Conservation (phyloP, 1,140 invertebrate species). For the Phymastichus coffea region DNA sequence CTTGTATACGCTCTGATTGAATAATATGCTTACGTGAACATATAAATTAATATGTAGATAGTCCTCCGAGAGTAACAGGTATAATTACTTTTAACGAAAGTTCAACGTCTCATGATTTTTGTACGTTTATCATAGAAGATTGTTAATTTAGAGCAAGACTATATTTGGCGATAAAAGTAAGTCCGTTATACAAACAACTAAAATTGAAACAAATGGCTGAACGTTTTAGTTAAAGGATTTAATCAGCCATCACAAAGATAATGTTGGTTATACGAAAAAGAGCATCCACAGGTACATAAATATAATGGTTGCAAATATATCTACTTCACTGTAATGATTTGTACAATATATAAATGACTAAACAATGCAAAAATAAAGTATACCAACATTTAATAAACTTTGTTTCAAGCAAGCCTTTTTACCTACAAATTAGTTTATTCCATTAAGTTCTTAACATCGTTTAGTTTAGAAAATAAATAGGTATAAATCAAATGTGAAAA, state of each 20-base stretch:
- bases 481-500: not conserved
- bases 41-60: slow-evolving; percentile 53
- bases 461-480: not conserved
- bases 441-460: not conserved
- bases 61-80: slow-evolving; percentile 47
- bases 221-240: slow-evolving; percentile 47
- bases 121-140: slow-evolving; percentile 50
- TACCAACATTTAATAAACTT: slow-evolving; percentile 53
- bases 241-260: slow-evolving; percentile 45
- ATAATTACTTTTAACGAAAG: slow-evolving; percentile 54
- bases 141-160: slow-evolving; percentile 45
- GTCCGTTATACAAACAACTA: slow-evolving; percentile 20
- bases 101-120: slow-evolving; percentile 53
- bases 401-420: slow-evolving; percentile 9
- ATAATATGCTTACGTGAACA: slow-evolving; percentile 45
- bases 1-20: slow-evolving; percentile 38
- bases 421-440: slow-evolving; percentile 5
- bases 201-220: slow-evolving; percentile 41
- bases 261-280: slow-evolving; percentile 52
- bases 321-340: slow-evolving; percentile 58
- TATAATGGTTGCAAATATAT: slow-evolving; percentile 52
- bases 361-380: slow-evolving; percentile 55
- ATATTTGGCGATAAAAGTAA: slow-evolving; percentile 25
- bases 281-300: slow-evolving; percentile 45
- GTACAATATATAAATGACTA: slow-evolving; percentile 54